Percentiles rank a stretch among this genome's conserved stretches.
phyloP scores from a whole-genome alignment of 2,113 vertebrate species.

The Nannobrachium achirus region DNA sequence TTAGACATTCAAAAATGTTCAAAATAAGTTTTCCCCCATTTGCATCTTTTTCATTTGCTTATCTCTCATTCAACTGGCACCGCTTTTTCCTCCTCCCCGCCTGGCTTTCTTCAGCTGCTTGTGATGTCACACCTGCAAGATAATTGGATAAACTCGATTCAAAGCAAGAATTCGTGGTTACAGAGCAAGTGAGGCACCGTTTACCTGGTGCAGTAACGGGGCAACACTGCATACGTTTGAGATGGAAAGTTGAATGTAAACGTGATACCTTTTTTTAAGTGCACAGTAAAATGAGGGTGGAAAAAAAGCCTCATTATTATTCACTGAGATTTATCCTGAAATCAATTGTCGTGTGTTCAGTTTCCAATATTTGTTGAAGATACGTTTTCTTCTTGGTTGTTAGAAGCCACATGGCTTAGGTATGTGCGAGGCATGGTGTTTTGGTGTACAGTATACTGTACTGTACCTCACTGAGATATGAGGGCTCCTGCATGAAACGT shows the following conservation, averaged over 20 bases:
- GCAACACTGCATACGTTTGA: constrained; percentile 28
- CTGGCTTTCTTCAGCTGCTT: constrained; percentile 61
- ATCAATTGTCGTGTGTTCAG: constrained; percentile 25
- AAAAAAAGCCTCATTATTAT: constrained; percentile 28
- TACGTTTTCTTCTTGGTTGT: not conserved
- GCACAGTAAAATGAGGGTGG: constrained; percentile 7
- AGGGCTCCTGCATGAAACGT: too few species aligned
- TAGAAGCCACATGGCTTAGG: constrained; percentile 1
- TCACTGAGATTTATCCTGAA: constrained; percentile 35
- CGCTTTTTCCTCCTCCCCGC: constrained; percentile 56
- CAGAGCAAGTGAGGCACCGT: constrained; percentile 46
- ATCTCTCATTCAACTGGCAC: constrained; percentile 66
- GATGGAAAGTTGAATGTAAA: constrained; percentile 32
- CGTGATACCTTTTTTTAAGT: constrained; percentile 15
- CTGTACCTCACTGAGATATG: too few species aligned
- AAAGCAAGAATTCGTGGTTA: constrained; percentile 55
- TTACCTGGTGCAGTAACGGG: constrained; percentile 56
- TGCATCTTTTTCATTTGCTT: constrained; percentile 77
- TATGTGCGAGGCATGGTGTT: not conserved
- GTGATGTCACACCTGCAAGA: constrained; percentile 75
- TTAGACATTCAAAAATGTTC: constrained; percentile 48
- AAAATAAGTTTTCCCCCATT: constrained; percentile 69
- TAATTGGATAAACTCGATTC: constrained; percentile 76
- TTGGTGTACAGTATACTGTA: too few species aligned
- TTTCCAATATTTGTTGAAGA: constrained; percentile 7